These are phyloP conservation scores for human DNA, from an alignment of 2,113 vertebrate species.

Conservation along the genomic window GRCh38 chr5:104889001-104889500, in stretches of 20 bases:
- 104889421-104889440: not conserved
- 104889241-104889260: not conserved
- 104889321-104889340: not conserved
- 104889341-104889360: not conserved
- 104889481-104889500: not conserved
- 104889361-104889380: not conserved
- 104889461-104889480: not conserved
- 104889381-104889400: not conserved
- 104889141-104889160: not conserved
- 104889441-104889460: not conserved
- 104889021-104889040: constrained; percentile 75
- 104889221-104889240: not conserved
- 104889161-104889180: constrained; percentile 42
- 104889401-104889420: not conserved
- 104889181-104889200: constrained; percentile 31
- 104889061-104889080: constrained; percentile 56
- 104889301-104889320: not conserved
- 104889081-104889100: constrained; percentile 71
- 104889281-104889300: not conserved
- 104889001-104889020: constrained; percentile 77
- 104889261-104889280: not conserved
- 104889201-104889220: not conserved
- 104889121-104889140: constrained; percentile 72
- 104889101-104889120: constrained; percentile 71
- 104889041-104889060: constrained; percentile 76